phyloP scores from a whole-genome alignment of 1,140 invertebrate species.

The Plectrocnemia conspersa region DNA sequence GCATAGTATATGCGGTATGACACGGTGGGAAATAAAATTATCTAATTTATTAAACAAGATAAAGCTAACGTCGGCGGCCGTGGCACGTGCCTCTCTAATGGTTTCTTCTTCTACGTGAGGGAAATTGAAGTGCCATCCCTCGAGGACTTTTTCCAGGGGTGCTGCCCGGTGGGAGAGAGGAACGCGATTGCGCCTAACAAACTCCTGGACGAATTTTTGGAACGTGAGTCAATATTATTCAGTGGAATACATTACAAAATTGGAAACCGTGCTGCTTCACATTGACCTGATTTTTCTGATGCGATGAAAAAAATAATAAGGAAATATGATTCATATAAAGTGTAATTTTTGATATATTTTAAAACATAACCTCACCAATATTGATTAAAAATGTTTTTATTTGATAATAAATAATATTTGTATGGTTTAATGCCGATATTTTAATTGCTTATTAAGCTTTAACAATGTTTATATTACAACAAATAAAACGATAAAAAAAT shows the following conservation, averaged over 20 bases:
- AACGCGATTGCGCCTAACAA: neutral
- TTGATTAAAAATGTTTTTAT: no score
- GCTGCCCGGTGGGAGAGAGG: constrained; percentile 6
- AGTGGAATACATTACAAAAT: neutral
- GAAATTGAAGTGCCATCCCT: constrained; percentile 16
- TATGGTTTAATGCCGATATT: no score
- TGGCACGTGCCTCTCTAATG: constrained; percentile 19
- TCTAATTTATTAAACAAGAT: constrained; percentile 24
- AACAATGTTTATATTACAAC: no score
- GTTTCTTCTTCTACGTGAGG: constrained; percentile 24
- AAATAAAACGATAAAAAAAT: no score
- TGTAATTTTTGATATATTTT: no score
- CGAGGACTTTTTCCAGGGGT: constrained; percentile 8
- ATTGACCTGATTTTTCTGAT: no score
- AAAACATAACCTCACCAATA: no score
- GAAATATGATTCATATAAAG: no score
- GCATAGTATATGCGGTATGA: constrained; percentile 6
- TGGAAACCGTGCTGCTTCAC: no score
- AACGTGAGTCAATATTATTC: neutral
- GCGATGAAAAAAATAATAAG: no score
- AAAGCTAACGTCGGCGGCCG: constrained; percentile 16
- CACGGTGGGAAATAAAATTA: constrained; percentile 7
- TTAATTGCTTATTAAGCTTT: no score
- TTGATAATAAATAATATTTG: no score
- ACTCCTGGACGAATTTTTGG: neutral